phyloP scores from a whole-genome alignment of 2,797 vertebrate genomes.

The Trachurus trachurus region DNA sequence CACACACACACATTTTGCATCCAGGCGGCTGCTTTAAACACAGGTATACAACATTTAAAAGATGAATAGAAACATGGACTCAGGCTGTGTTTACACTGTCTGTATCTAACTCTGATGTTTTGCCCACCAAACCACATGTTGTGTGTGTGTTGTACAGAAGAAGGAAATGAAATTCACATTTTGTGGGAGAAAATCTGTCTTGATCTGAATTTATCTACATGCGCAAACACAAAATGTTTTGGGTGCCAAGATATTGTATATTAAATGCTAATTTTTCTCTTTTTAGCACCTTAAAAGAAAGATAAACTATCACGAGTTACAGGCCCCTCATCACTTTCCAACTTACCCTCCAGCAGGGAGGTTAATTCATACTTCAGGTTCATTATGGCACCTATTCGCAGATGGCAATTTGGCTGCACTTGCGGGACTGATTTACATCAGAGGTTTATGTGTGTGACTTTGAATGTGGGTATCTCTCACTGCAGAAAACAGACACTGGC shows the following conservation, averaged over 20 bases:
- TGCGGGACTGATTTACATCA: conserved; percentile 18
- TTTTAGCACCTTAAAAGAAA: neutral
- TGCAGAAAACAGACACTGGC: conserved; percentile 31
- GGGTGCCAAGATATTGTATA: neutral
- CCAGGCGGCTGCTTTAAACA: no score
- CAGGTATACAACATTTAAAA: neutral
- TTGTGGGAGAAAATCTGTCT: neutral
- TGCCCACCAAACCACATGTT: no score
- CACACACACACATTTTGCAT: no score
- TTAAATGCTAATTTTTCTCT: no score
- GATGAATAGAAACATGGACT: neutral
- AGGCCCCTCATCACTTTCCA: neutral
- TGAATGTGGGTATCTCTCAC: neutral
- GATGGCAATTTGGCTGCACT: neutral
- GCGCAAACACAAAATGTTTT: neutral
- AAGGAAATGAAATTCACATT: neutral
- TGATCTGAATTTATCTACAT: neutral
- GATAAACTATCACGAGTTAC: neutral
- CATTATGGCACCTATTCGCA: neutral
- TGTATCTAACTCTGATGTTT: no score
- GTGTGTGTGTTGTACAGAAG: neutral
- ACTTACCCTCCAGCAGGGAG: neutral
- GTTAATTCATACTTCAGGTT: conserved; percentile 21
- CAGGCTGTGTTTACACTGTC: no score
- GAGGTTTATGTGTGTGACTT: conserved; percentile 31